Evolutionary conservation across 2,113 vertebrate species (phyloP), one percentile per base, ranked within the genome.

Genomic region (mouse (Mus musculus)): DNA sequence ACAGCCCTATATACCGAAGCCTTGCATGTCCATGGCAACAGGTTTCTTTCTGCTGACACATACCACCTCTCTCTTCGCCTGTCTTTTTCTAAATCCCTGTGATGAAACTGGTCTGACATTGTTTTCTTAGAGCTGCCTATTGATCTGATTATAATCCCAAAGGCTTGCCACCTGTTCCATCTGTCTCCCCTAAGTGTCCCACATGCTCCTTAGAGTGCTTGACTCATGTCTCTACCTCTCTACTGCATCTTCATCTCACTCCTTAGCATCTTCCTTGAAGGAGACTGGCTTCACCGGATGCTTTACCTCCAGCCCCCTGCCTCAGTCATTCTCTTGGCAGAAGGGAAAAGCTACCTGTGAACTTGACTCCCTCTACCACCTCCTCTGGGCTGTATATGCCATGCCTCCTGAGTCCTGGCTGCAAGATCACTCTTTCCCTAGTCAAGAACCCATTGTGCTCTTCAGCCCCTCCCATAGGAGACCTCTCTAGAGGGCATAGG

Each of bases 331-430:
- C 17, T 28, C 80, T 63, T 5, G 17, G 36, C 0, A 36, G 24
- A 65, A 19, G 20, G 56, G 39, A 20, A 63, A 61, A 14, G 1
- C 0, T 3, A 0, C 22, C 22, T 2, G 0, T 2, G 5, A 13
- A 17, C n/a, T 52, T 80, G 3, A n/a, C 20, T 49, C 24, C 14
- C 42, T 67, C 0, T 28, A 20, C 19, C 11, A 0, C n/a, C 3
- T 49, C 14, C 30, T 52, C 22, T 13, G 0, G 3, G 16, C 6
- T 1, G 0, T 7, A 22, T 0, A 0, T 0, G 7, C 52, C 28
- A 1, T 0, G 7, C 52, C 28, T 6, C 2, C 39, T 0, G 0
- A 26, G 19, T 12, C 42, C 81, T 10, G 0, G 52, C 24, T 39
- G 24, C 12, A 24, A 16, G 0, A 1, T 14, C 65, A 1, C 14